Evolutionary conservation across 2,113 vertebrate genomes (phyloP).

Genomic region (Acanthisitta chloris): DNA sequence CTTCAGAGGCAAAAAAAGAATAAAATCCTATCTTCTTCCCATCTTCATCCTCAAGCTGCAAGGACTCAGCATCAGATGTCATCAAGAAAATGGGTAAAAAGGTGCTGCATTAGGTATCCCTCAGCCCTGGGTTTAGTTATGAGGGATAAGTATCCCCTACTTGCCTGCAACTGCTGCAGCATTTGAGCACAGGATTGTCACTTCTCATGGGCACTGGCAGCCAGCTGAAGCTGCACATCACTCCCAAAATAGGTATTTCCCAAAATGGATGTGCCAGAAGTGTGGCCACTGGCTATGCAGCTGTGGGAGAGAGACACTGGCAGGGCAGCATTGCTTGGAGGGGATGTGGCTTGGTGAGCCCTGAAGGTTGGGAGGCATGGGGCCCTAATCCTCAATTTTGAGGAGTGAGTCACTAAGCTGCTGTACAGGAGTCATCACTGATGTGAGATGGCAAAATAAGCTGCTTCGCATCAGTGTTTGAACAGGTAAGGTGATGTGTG

Average conservation of each 20-base stretch:
- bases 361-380: fast-evolving
- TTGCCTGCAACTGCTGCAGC: background rate
- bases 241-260: background rate
- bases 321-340: background rate
- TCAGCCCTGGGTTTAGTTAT: background rate
- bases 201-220: background rate
- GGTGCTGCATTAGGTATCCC: background rate
- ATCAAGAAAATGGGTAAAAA: background rate
- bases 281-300: background rate
- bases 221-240: fast-evolving
- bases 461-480: background rate
- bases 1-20: background rate
- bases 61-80: fast-evolving
- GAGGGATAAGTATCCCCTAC: background rate
- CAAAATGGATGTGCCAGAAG: background rate
- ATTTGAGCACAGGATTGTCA: background rate
- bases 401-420: slow-evolving; percentile 28
- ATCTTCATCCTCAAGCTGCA: background rate
- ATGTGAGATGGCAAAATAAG: background rate
- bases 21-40: background rate
- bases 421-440: background rate
- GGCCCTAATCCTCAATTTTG: background rate
- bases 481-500: background rate
- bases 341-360: background rate
- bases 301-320: background rate